These are phyloP conservation scores for Neoascia interrupta DNA, from an alignment of 2,888 invertebrate genomes.

Conservation along the genomic window DNA sequence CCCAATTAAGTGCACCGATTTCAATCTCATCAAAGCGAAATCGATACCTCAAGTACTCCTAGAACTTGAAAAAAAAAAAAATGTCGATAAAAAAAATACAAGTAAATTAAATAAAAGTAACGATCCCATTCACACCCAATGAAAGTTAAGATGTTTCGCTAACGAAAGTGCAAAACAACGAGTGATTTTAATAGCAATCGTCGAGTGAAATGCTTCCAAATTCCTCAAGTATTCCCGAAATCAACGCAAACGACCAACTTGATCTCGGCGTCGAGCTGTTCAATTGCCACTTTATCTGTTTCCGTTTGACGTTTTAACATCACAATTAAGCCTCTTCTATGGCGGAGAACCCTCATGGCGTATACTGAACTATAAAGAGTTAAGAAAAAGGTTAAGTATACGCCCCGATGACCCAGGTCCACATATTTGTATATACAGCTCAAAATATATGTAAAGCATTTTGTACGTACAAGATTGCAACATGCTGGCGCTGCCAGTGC, in stretches of 20 bases:
- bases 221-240: slow-evolving; percentile 25
- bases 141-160: slow-evolving; percentile 29
- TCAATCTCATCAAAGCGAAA: no score
- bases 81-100: no score
- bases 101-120: neutral
- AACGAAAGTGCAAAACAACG: slow-evolving; percentile 28
- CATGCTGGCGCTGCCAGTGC: neutral
- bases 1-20: no score
- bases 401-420: slow-evolving; percentile 31
- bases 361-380: neutral
- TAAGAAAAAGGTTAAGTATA: slow-evolving; percentile 46
- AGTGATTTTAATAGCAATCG: slow-evolving; percentile 11
- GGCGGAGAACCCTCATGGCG: no score
- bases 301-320: slow-evolving; percentile 17
- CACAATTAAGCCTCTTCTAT: slow-evolving; percentile 26
- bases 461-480: slow-evolving; percentile 25
- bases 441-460: no score
- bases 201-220: slow-evolving; percentile 17
- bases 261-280: slow-evolving; percentile 12
- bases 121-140: neutral
- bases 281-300: slow-evolving; percentile 41
- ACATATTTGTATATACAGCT: no score
- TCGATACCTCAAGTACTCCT: no score
- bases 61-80: no score
- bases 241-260: slow-evolving; percentile 7